phyloP scores from a whole-genome alignment of 2,797 vertebrate species.

The Gila robusta region DNA sequence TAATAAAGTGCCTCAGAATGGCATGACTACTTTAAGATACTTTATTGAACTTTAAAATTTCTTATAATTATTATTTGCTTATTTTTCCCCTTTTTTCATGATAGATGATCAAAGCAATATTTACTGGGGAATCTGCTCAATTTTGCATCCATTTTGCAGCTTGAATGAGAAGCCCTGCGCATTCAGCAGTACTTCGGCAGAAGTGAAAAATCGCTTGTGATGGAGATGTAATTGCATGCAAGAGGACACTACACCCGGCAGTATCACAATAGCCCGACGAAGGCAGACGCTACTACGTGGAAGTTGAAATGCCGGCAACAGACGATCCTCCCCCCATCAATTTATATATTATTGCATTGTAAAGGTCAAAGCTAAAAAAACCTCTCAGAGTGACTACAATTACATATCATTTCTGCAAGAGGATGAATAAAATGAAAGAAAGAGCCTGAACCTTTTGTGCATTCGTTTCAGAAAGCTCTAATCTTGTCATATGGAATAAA shows the following conservation, averaged over 20 bases:
- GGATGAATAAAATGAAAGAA: constrained; percentile 81
- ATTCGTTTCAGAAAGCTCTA: constrained; percentile 86
- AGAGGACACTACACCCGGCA: constrained; percentile 72
- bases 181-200: constrained; percentile 81
- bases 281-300: constrained; percentile 65
- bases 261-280: constrained; percentile 68
- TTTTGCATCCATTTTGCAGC: constrained; percentile 85
- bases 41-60: constrained; percentile 86
- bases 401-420: constrained; percentile 90
- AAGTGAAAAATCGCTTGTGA: constrained; percentile 79
- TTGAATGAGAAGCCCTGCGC: constrained; percentile 73
- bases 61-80: constrained; percentile 59
- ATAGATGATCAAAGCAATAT: constrained; percentile 86
- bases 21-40: constrained; percentile 81
- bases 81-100: constrained; percentile 63
- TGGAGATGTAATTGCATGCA: constrained; percentile 79
- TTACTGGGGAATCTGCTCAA: constrained; percentile 85
- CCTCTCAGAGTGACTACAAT: constrained; percentile 85
- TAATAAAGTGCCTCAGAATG: constrained; percentile 81
- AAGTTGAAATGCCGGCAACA: constrained; percentile 71
- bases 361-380: constrained; percentile 85
- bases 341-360: constrained; percentile 83
- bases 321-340: constrained; percentile 78
- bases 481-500: constrained; percentile 84
- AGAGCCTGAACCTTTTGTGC: constrained; percentile 84